Evolutionary conservation across 2,888 invertebrate genomes (phyloP).

Genomic region (Carcina quercana): DNA sequence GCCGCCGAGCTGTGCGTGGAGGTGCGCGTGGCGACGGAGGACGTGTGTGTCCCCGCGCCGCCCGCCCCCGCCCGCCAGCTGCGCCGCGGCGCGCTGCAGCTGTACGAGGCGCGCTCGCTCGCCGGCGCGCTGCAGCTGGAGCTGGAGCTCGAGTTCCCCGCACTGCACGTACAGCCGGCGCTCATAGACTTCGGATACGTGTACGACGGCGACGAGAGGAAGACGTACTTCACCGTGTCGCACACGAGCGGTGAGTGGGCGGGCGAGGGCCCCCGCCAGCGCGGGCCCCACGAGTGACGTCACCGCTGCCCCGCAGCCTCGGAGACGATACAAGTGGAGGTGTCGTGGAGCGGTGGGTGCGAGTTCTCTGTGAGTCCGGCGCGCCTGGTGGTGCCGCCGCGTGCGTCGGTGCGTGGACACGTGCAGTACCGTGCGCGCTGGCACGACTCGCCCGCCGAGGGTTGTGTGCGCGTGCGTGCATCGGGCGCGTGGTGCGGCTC

Average conservation of each 20-base stretch:
- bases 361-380: constrained; percentile 36
- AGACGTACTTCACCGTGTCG: constrained; percentile 40
- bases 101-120: constrained; percentile 5
- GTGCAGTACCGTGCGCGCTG: constrained; percentile 31
- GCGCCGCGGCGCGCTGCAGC: constrained; percentile 3
- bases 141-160: constrained; percentile 41
- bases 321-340: constrained; percentile 25
- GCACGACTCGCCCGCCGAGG: constrained; percentile 18
- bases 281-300: background rate
- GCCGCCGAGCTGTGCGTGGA: too few relatives aligned
- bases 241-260: constrained; percentile 47
- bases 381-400: constrained; percentile 27
- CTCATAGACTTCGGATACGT: constrained; percentile 43
- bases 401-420: constrained; percentile 27
- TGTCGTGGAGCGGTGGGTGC: constrained; percentile 28
- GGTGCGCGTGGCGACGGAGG: constrained; percentile 12
- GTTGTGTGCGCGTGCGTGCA: constrained; percentile 16
- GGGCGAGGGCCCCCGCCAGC: background rate
- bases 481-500: constrained; percentile 11
- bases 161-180: constrained; percentile 28
- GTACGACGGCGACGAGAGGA: constrained; percentile 39
- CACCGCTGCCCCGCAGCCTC: constrained; percentile 23
- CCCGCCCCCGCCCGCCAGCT: background rate
- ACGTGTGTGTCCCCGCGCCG: background rate
- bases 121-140: constrained; percentile 22